Conservation (phyloP, 1,140 invertebrate genomes). For the Pachypeltis micranthus region DNA sequence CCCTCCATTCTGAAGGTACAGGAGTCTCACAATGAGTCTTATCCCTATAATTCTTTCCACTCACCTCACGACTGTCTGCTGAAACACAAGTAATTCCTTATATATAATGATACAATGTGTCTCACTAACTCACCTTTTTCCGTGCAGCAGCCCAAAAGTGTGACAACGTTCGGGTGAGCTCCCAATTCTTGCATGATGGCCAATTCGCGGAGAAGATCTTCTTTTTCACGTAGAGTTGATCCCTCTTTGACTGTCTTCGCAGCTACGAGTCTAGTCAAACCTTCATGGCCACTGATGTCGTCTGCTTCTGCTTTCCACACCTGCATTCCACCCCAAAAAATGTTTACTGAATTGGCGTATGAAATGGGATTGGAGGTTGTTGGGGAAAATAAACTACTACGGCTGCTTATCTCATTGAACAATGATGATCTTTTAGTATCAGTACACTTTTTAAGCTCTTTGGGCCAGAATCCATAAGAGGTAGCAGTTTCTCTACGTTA, state of each 20-base stretch:
- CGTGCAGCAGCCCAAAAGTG: constrained; percentile 69
- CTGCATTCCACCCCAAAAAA: constrained; percentile 32
- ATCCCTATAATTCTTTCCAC: no score
- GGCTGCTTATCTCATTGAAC: background rate
- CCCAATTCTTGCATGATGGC: constrained; percentile 75
- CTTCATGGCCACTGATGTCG: constrained; percentile 61
- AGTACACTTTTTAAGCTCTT: background rate
- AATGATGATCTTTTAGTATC: background rate
- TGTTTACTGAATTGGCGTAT: background rate
- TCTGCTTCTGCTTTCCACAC: constrained; percentile 75
- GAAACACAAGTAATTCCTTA: no score
- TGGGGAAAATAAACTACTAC: background rate
- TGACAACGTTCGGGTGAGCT: constrained; percentile 74
- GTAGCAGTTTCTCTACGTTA: no score
- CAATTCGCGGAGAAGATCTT: constrained; percentile 62
- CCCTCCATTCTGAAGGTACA: no score
- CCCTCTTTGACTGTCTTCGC: constrained; percentile 69
- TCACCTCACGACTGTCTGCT: no score
- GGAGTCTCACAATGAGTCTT: no score
- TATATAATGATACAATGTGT: no score
- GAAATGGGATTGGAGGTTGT: no score
- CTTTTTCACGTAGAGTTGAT: constrained; percentile 58
- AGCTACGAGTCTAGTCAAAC: constrained; percentile 62
- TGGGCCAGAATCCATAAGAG: no score
- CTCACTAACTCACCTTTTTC: constrained; percentile 59